Percentiles rank a stretch among this genome's conserved stretches.
phyloP scores from a whole-genome alignment of 2,888 invertebrate species.

The Drosophila melanocephala region DNA sequence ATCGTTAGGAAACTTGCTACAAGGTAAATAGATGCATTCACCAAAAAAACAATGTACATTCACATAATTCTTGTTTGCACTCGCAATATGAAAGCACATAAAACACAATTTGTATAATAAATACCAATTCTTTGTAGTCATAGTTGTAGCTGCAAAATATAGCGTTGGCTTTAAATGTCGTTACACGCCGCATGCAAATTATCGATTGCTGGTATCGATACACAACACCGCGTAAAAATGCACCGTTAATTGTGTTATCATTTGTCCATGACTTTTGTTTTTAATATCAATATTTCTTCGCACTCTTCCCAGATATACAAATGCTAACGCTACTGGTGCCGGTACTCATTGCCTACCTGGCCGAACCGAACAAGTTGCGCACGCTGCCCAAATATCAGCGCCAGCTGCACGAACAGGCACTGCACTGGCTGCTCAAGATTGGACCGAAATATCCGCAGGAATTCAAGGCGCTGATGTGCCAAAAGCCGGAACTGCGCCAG shows the following conservation, averaged over 20 bases:
- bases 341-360: constrained; percentile 93
- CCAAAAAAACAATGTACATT: constrained; percentile 25
- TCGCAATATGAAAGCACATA: constrained; percentile 39
- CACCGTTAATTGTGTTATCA: constrained; percentile 27
- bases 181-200: constrained; percentile 55
- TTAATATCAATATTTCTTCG: not conserved
- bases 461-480: constrained; percentile 95
- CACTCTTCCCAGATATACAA: constrained; percentile 90
- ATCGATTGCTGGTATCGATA: constrained; percentile 29
- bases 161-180: constrained; percentile 70
- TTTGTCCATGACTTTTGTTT: not conserved
- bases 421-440: constrained; percentile 95
- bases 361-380: constrained; percentile 89
- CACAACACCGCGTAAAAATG: not conserved
- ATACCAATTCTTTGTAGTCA: constrained; percentile 13
- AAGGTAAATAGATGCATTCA: constrained; percentile 86
- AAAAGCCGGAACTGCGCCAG: constrained; percentile 91
- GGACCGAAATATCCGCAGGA: constrained; percentile 97
- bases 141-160: constrained; percentile 44
- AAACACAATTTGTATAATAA: constrained; percentile 17
- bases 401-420: constrained; percentile 93
- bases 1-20: constrained; percentile 87
- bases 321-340: constrained; percentile 96
- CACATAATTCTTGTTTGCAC: constrained; percentile 47
- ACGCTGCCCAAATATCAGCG: constrained; percentile 88